phyloP scores from a whole-genome alignment of 2,113 vertebrate species.

The Lagenorhynchus albirostris region DNA sequence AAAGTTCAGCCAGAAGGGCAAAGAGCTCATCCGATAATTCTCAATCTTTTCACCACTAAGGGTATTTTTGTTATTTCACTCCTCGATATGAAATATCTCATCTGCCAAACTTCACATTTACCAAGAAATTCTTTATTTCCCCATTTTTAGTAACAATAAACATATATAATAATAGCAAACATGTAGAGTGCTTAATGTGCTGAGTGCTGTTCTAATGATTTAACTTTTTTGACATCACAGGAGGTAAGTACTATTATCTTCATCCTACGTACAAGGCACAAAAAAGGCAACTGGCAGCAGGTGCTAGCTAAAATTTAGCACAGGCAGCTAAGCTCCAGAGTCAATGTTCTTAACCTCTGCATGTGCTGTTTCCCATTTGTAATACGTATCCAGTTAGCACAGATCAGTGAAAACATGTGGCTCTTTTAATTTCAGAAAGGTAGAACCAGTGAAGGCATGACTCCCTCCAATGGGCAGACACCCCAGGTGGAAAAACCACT shows the following conservation, averaged over 20 bases:
- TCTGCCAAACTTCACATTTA: neutral
- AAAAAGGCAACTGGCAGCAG: neutral
- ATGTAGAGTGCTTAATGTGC: neutral
- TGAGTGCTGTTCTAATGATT: neutral
- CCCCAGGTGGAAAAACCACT: neutral
- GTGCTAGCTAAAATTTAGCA: neutral
- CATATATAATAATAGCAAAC: neutral
- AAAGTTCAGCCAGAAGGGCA: constrained; percentile 54
- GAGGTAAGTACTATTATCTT: neutral
- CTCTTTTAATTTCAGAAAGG: neutral
- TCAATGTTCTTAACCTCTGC: neutral
- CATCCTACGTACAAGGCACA: neutral
- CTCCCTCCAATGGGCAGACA: neutral
- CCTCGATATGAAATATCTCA: constrained; percentile 19
- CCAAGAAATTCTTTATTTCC: neutral
- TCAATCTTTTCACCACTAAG: neutral
- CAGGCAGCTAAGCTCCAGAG: neutral
- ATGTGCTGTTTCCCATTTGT: neutral
- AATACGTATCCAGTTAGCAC: neutral
- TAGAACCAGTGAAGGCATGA: neutral
- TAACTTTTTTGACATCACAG: neutral
- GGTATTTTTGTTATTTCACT: neutral
- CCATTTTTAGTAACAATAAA: neutral
- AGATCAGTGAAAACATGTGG: neutral
- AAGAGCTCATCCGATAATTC: neutral